Evolutionary conservation across 1,140 invertebrate species (phyloP).

Genomic region (Lucilia sericata): DNA sequence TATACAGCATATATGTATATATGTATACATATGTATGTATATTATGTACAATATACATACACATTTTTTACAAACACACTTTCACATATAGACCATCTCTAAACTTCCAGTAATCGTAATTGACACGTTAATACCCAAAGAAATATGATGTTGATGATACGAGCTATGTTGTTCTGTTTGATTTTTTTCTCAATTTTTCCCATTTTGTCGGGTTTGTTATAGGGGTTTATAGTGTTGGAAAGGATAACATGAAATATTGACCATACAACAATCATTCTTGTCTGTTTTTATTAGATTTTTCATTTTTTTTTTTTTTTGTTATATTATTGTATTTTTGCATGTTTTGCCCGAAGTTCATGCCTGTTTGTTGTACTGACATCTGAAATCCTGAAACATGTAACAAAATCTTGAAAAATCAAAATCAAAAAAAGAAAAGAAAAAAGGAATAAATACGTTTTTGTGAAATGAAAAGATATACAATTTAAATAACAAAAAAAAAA

Average conservation of each 20-base stretch:
- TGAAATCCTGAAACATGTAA: slow-evolving; percentile 27
- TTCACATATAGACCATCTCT: background rate
- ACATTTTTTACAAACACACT: too few relatives aligned
- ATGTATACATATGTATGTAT: too few relatives aligned
- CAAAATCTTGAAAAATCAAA: slow-evolving; percentile 19
- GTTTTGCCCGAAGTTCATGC: slow-evolving; percentile 2
- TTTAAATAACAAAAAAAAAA: background rate
- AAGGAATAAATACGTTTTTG: background rate
- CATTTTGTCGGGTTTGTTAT: slow-evolving; percentile 28
- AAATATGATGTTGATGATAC: slow-evolving; percentile 38
- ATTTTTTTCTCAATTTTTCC: background rate
- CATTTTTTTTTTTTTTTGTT: background rate
- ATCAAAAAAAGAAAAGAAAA: background rate
- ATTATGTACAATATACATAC: too few relatives aligned
- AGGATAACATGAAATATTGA: slow-evolving; percentile 42
- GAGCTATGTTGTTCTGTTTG: background rate
- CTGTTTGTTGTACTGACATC: slow-evolving; percentile 23
- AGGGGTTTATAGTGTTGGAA: slow-evolving; percentile 1
- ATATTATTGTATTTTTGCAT: slow-evolving; percentile 1
- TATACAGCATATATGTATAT: too few relatives aligned
- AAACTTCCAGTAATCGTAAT: slow-evolving; percentile 23
- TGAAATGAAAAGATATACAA: background rate
- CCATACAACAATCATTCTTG: slow-evolving; percentile 36
- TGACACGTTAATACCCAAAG: slow-evolving; percentile 39
- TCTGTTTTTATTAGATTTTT: background rate